These are phyloP conservation scores for Drosophila pseudotalamancana DNA, from an alignment of 2,888 invertebrate species.

Conservation along the genomic window DNA sequence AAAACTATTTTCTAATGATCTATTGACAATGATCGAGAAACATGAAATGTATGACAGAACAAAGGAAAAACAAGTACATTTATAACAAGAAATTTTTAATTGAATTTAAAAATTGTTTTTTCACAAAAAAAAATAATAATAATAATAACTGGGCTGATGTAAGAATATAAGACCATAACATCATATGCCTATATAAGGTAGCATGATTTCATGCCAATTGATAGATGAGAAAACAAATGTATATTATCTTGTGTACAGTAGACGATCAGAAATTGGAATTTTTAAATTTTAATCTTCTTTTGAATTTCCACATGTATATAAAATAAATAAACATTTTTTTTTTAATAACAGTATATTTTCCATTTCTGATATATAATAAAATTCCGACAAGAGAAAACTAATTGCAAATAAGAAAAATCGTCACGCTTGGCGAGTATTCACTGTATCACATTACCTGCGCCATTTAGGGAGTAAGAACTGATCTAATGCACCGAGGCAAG, in stretches of 20 bases:
- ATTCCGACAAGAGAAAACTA: background rate
- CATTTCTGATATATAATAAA: background rate
- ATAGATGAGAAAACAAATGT: background rate
- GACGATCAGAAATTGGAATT: background rate
- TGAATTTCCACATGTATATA: background rate
- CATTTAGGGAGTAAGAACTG: conserved; percentile 29
- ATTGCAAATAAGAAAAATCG: no score
- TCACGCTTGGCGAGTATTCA: background rate
- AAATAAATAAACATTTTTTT: background rate
- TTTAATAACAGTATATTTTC: background rate
- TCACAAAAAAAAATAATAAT: no score
- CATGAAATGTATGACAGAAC: no score
- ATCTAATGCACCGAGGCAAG: conserved; percentile 27
- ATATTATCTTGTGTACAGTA: conserved; percentile 1
- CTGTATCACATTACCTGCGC: conserved; percentile 9
- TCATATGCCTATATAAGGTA: conserved; percentile 9
- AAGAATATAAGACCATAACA: background rate
- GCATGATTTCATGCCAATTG: conserved; percentile 28
- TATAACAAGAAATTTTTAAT: no score
- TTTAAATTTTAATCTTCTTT: background rate
- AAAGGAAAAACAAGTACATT: no score
- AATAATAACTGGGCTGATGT: no score
- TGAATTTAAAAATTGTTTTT: no score
- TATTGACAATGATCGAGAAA: no score
- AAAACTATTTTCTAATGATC: no score